These are phyloP conservation scores for Takifugu ocellatus DNA, from an alignment of 2,797 vertebrate species.

Conservation along the genomic window DNA sequence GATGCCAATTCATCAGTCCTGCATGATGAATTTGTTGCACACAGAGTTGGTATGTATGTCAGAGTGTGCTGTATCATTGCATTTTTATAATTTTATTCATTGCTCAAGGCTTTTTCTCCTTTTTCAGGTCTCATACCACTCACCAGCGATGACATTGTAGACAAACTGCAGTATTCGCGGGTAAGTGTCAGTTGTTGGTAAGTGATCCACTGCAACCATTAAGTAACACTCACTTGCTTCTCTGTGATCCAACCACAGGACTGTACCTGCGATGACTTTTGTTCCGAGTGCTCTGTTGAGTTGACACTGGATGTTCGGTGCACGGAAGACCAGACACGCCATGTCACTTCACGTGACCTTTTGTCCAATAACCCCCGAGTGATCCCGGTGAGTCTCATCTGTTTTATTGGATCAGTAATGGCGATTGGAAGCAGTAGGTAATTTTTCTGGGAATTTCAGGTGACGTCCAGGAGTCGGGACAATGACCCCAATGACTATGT, in stretches of 20 bases:
- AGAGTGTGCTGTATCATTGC: neutral
- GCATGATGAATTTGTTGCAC: conserved; percentile 95
- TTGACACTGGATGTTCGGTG: conserved; percentile 92
- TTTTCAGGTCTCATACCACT: conserved; percentile 89
- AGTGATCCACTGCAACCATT: too few species aligned
- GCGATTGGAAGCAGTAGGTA: neutral
- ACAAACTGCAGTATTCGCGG: conserved; percentile 96
- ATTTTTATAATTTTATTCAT: neutral
- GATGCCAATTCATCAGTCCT: conserved; percentile 97
- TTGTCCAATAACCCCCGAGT: conserved; percentile 94
- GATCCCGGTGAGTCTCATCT: conserved; percentile 82
- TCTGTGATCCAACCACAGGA: conserved; percentile 72
- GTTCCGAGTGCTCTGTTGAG: conserved; percentile 95
- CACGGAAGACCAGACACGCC: conserved; percentile 94
- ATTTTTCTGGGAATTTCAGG: conserved; percentile 68
- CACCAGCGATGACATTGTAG: conserved; percentile 96
- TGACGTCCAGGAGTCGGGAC: conserved; percentile 94
- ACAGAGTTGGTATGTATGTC: conserved; percentile 87
- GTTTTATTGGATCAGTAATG: neutral
- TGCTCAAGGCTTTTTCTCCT: neutral
- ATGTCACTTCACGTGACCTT: conserved; percentile 92
- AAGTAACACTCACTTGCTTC: neutral
- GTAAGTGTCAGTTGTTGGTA: conserved; percentile 62
- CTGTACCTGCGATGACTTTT: conserved; percentile 96
- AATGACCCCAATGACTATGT: conserved; percentile 96